Evolutionary conservation across 2,888 invertebrate genomes (phyloP), one percentile per base, ranked within the genome.

Genomic region (Xestia xanthographa): DNA sequence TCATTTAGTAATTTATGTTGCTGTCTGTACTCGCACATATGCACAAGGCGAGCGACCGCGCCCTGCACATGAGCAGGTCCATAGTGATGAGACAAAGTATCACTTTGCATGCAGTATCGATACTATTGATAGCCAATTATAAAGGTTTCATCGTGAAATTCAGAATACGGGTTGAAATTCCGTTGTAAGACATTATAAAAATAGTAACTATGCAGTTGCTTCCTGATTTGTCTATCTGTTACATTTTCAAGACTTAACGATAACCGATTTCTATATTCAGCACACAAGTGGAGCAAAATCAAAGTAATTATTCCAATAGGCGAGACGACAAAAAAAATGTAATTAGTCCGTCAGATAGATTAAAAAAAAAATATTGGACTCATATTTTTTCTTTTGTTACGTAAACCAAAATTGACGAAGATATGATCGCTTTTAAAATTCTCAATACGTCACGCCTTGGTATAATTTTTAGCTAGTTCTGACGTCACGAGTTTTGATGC

Each of bases 1-100:
- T 58, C 43, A 76, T 50, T 79, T 14, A 79, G 58, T 69, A 66
- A 71, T 82, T 71, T 71, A 76, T 77, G 60, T 78, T 88, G 88
- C 83, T 80, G 73, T 77, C 90, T 60, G 62, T 91, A 90, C 75
- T 81, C 84, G 86, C 88, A 87, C 90, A 90, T 91, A 86, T 92
- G 90, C 82, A 88, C 93, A 93, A 93, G 93, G 93, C 91, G 81
- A 92, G 87, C 92, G 85, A 87, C 93, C 93, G 92, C 94, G 91
- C 94, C 93, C 91, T 82, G 86, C 82, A 78, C 86, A 84, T 84
- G 86, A 88, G 86, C 88, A 85, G 84, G 81, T 84, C 73, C 45
- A 38, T 88, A 91, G 91, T 85, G 87, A 79, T 83, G 89, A 58
- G 68, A 79, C 75, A 5, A 14, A 62, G 62, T 38, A 12, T 22